Conservation (phyloP, 2,113 vertebrate species). For the Burhinus bistriatus region DNA sequence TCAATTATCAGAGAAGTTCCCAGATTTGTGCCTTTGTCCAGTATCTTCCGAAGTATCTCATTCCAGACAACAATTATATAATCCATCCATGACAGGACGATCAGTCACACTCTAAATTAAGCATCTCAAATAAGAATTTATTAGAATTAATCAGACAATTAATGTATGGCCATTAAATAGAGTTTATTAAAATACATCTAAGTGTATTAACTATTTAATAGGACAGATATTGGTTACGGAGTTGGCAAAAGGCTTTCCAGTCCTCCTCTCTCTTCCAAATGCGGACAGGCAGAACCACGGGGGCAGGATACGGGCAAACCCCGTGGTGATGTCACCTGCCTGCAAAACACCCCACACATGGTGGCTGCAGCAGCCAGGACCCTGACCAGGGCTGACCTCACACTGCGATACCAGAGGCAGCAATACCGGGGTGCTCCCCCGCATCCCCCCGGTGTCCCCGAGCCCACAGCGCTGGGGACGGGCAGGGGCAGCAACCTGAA, state of each 20-base stretch:
- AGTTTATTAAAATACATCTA: conserved; percentile 55
- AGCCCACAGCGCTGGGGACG: fast-evolving
- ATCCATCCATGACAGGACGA: conserved; percentile 39
- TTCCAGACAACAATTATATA: conserved; percentile 47
- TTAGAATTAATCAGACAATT: conserved; percentile 65
- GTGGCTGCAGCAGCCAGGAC: not conserved
- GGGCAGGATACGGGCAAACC: no score
- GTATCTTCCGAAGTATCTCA: conserved; percentile 20
- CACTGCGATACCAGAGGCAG: not conserved
- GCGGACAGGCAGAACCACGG: fast-evolving
- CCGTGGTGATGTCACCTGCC: fast-evolving
- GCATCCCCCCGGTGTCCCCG: fast-evolving
- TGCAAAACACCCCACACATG: fast-evolving
- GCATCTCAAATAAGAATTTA: conserved; percentile 65
- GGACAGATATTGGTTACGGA: not conserved
- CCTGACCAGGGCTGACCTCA: fast-evolving
- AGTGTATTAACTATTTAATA: conserved; percentile 30
- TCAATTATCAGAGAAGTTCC: not conserved
- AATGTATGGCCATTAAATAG: conserved; percentile 38
- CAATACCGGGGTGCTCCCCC: no score
- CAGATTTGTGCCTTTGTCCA: conserved; percentile 31
- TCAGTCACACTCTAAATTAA: conserved; percentile 64
- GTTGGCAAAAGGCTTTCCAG: not conserved
- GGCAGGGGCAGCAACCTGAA: not conserved
- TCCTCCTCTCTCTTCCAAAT: fast-evolving